Evolutionary conservation across 2,113 vertebrate genomes (phyloP).

Genomic region (Engystomops pustulosus): DNA sequence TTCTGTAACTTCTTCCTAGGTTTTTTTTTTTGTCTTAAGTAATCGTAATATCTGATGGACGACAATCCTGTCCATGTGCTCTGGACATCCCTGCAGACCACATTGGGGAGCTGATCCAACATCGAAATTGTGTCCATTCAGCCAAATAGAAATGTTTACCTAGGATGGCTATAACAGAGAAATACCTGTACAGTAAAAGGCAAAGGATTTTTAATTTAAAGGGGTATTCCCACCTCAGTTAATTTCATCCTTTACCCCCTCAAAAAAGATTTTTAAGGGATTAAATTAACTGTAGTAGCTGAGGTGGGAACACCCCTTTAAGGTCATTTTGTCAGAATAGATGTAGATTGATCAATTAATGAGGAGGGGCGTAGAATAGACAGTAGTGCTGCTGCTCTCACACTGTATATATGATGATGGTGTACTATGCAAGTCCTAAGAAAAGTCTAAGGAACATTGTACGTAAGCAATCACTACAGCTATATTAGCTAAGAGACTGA

Average conservation of each 20-base stretch:
- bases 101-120: too few species aligned
- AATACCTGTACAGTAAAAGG: too few species aligned
- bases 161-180: too few species aligned
- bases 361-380: not conserved
- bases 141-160: too few species aligned
- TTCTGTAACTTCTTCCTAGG: not conserved
- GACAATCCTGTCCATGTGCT: not conserved
- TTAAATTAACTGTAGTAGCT: too few species aligned
- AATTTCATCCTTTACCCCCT: too few species aligned
- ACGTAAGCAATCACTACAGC: constrained; percentile 13
- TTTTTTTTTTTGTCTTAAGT: not conserved
- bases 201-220: too few species aligned
- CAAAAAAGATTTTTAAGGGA: too few species aligned
- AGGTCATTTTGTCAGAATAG: not conserved
- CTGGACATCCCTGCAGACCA: too few species aligned
- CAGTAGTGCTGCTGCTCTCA: not conserved
- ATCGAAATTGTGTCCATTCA: too few species aligned
- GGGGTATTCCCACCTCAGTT: too few species aligned
- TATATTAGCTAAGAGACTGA: constrained; percentile 50
- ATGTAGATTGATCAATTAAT: not conserved
- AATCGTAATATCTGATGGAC: not conserved
- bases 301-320: not conserved
- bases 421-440: constrained; percentile 27
- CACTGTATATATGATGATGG: not conserved
- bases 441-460: constrained; percentile 25